Conservation (phyloP, 2,888 invertebrate genomes). For the Melipona bicolor region DNA sequence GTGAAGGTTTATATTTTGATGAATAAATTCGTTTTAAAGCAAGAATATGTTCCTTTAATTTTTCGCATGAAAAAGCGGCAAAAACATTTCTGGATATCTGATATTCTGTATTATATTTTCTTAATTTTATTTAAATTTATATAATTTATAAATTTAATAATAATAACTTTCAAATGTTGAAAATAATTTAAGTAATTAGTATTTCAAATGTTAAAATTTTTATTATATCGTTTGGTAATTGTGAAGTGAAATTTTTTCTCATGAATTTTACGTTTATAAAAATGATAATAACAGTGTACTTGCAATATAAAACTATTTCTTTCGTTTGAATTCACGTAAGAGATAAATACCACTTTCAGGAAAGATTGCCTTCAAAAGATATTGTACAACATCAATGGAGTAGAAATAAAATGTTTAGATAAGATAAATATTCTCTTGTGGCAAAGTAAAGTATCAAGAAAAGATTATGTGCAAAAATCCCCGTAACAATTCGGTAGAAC, state of each 20-base stretch:
- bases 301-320: neutral
- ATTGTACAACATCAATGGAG: constrained; percentile 5
- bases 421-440: constrained; percentile 3
- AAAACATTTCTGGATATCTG: no score
- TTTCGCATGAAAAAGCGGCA: no score
- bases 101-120: no score
- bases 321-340: neutral
- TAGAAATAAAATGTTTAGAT: constrained; percentile 2
- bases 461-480: neutral
- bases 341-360: constrained; percentile 1
- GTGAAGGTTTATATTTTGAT: no score
- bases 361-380: neutral
- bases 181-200: neutral
- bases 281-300: no score
- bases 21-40: no score
- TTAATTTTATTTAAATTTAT: neutral
- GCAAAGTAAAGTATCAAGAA: neutral
- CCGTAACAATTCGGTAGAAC: neutral
- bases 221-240: neutral
- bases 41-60: no score
- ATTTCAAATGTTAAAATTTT: neutral
- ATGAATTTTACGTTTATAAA: neutral
- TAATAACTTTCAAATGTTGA: neutral
- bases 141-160: neutral
- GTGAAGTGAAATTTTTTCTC: neutral